A percentile compares a stretch with the other conserved stretches of the same genome.
phyloP scores from a whole-genome alignment of 2,888 invertebrate genomes.

The Amphiduros pacificus region DNA sequence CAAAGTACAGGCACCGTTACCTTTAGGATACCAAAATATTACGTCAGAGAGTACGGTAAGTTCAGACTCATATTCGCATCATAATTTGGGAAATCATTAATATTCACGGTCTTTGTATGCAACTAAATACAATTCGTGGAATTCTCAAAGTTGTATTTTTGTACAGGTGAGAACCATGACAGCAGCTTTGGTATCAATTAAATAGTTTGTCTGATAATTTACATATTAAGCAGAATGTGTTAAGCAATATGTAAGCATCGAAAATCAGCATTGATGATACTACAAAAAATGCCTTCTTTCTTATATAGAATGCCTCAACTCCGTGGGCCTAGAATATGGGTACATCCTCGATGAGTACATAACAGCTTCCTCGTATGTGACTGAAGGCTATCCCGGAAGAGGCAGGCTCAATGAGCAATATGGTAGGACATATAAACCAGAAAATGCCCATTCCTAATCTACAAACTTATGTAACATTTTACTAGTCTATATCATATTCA shows the following conservation, averaged over 20 bases:
- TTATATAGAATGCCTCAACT: conserved; percentile 35
- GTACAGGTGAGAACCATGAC: neutral
- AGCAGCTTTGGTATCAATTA: neutral
- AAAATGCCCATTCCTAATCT: too few species aligned
- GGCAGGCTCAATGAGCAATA: conserved; percentile 31
- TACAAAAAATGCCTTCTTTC: neutral
- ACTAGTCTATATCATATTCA: too few species aligned
- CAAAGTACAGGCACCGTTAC: conserved; percentile 35
- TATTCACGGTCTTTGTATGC: neutral
- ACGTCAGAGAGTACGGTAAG: conserved; percentile 41
- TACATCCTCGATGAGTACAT: conserved; percentile 37
- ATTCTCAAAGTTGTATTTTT: too few species aligned
- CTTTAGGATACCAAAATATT: conserved; percentile 41
- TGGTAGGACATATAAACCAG: too few species aligned
- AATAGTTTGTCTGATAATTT: neutral
- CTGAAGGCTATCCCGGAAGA: conserved; percentile 31
- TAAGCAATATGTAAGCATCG: too few species aligned
- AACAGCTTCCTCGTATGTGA: conserved; percentile 34
- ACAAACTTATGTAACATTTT: too few species aligned
- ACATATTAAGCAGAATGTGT: too few species aligned
- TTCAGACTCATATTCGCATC: neutral
- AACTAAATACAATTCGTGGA: too few species aligned
- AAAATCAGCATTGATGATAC: too few species aligned
- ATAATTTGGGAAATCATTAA: neutral
- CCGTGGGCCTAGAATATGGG: conserved; percentile 37